Conservation (phyloP, 2,888 invertebrate species). For the Anticlea derivata region DNA sequence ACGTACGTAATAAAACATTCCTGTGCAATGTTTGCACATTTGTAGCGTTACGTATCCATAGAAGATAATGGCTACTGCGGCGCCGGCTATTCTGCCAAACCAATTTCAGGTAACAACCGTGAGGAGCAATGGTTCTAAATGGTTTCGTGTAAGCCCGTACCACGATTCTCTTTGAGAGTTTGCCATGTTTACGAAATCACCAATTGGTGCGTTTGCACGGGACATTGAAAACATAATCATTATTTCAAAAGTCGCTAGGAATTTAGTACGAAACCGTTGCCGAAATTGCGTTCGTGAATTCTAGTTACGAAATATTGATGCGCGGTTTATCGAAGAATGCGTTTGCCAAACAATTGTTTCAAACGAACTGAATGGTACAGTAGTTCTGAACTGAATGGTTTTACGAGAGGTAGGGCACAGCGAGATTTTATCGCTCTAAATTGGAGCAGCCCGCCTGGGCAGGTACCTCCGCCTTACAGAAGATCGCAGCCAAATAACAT, state of each 20-base stretch:
- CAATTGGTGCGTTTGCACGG: no score
- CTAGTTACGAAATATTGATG: constrained; percentile 48
- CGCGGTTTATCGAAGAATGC: constrained; percentile 49
- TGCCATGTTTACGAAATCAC: no score
- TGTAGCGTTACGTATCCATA: no score
- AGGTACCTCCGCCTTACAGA: no score
- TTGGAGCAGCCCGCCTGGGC: no score
- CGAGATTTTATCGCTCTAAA: no score
- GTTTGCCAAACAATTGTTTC: constrained; percentile 43
- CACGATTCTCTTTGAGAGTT: neutral
- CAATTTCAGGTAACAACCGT: constrained; percentile 8
- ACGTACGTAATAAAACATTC: constrained; percentile 33
- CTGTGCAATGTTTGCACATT: constrained; percentile 26
- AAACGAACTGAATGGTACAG: constrained; percentile 37
- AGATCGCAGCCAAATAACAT: no score
- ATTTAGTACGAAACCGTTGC: constrained; percentile 7
- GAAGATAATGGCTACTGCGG: neutral
- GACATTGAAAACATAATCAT: neutral
- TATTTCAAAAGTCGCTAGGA: constrained; percentile 1
- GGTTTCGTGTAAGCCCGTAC: neutral
- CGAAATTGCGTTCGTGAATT: constrained; percentile 41
- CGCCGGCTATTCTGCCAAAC: constrained; percentile 3
- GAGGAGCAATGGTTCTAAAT: constrained; percentile 2
- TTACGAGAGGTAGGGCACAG: no score
- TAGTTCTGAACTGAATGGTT: constrained; percentile 28